These are phyloP conservation scores for Drosophila sechellia DNA, from an alignment of 1,140 invertebrate species.

Conservation along the genomic window DNA sequence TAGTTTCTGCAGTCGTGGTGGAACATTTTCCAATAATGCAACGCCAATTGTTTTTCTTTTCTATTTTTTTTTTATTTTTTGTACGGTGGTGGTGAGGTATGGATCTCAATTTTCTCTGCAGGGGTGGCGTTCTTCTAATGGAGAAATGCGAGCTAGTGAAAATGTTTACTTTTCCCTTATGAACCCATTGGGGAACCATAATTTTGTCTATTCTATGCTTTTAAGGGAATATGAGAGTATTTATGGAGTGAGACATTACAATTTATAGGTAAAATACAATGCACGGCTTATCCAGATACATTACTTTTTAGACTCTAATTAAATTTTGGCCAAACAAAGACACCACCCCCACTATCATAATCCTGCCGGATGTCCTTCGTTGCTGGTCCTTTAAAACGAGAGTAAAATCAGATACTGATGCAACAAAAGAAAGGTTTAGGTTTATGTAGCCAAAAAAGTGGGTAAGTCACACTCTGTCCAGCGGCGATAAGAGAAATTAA, in stretches of 20 bases:
- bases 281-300: conserved; percentile 23
- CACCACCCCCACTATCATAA: background rate
- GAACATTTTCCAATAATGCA: conserved; percentile 61
- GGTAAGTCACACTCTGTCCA: background rate
- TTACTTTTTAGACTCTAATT: conserved; percentile 38
- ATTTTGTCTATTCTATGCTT: conserved; percentile 24
- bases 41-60: conserved; percentile 16
- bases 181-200: conserved; percentile 27
- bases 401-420: conserved; percentile 14
- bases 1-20: conserved; percentile 29
- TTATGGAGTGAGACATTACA: conserved; percentile 6
- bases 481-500: conserved; percentile 3
- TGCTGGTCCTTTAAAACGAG: background rate
- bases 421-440: conserved; percentile 26
- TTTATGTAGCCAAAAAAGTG: conserved; percentile 17
- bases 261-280: conserved; percentile 35
- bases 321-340: conserved; percentile 18
- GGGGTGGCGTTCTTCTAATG: conserved; percentile 25
- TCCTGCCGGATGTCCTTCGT: background rate
- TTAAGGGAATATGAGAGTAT: conserved; percentile 21
- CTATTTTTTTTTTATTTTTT: background rate
- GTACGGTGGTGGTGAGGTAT: conserved; percentile 3
- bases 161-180: conserved; percentile 29
- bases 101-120: conserved; percentile 12
- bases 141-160: conserved; percentile 16